Percentiles rank a stretch among this genome's conserved stretches.
phyloP scores from a whole-genome alignment of 2,113 vertebrate species.

The Prunella himalayana region DNA sequence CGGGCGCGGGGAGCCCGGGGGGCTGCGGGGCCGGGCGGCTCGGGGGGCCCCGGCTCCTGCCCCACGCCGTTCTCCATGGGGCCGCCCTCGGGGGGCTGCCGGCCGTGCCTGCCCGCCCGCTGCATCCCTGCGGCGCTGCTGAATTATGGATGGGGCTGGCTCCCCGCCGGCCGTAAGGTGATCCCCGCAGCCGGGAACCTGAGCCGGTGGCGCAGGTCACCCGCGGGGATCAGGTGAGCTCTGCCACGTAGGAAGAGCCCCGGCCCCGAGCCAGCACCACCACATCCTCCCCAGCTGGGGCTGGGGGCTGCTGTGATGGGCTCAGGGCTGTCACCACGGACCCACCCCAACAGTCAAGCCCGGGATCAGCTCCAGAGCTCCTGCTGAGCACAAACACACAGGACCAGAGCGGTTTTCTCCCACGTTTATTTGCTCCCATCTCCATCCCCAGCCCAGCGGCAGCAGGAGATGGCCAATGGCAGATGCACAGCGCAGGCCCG shows the following conservation, averaged over 20 bases:
- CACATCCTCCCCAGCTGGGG: neutral
- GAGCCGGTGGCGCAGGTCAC: slow-evolving; percentile 53
- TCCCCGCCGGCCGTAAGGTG: slow-evolving; percentile 64
- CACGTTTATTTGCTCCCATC: slow-evolving; percentile 23
- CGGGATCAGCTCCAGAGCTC: fast-evolving
- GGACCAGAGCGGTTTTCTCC: neutral
- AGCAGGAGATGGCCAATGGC: neutral
- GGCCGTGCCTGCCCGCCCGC: slow-evolving; percentile 54
- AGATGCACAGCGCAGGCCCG: neutral
- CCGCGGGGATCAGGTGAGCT: neutral
- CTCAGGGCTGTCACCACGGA: neutral
- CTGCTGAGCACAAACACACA: neutral
- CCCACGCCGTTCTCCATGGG: slow-evolving; percentile 69
- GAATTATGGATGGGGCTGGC: slow-evolving; percentile 81
- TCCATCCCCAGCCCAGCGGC: neutral
- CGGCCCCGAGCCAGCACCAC: neutral
- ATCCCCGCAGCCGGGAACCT: slow-evolving; percentile 69
- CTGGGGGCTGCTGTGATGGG: neutral
- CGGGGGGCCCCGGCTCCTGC: slow-evolving; percentile 48
- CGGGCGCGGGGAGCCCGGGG: slow-evolving; percentile 63
- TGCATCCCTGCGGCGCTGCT: slow-evolving; percentile 53
- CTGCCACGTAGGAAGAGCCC: neutral
- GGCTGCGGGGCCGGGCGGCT: slow-evolving; percentile 24
- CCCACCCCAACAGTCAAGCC: no score
- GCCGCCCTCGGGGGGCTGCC: slow-evolving; percentile 61